phyloP scores from a whole-genome alignment of 2,888 invertebrate genomes.

The Drosophila pegasa region DNA sequence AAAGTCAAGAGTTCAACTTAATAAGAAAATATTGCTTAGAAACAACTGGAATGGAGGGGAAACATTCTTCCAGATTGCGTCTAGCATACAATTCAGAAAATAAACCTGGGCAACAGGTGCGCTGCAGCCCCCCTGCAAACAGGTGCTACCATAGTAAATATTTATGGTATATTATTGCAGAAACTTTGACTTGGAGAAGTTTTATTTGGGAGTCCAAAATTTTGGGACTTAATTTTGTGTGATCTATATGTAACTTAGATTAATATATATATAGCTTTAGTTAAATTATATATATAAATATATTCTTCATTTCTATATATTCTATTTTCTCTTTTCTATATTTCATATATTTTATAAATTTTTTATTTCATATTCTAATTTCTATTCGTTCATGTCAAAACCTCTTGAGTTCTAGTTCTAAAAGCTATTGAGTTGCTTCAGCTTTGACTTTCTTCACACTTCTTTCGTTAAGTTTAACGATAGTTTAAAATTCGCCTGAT shows the following conservation, averaged over 20 bases:
- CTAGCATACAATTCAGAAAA: not conserved
- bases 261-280: too few relatives aligned
- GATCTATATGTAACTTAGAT: too few relatives aligned
- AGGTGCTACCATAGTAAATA: not conserved
- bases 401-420: not conserved
- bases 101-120: not conserved
- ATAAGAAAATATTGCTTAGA: not conserved
- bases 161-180: not conserved
- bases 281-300: too few relatives aligned
- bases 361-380: too few relatives aligned
- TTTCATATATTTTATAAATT: too few relatives aligned
- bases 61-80: not conserved
- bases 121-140: not conserved
- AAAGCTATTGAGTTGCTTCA: not conserved
- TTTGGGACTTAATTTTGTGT: too few relatives aligned
- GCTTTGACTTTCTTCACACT: not conserved
- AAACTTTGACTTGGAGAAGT: too few relatives aligned
- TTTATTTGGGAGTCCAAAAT: too few relatives aligned
- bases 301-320: too few relatives aligned
- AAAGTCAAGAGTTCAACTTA: slow-evolving; percentile 13
- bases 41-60: not conserved
- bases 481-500: not conserved
- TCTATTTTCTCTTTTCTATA: too few relatives aligned
- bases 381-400: too few relatives aligned
- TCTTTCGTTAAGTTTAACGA: not conserved